Conservation (phyloP, 2,113 vertebrate genomes). For the Phrynosoma blainvillii region DNA sequence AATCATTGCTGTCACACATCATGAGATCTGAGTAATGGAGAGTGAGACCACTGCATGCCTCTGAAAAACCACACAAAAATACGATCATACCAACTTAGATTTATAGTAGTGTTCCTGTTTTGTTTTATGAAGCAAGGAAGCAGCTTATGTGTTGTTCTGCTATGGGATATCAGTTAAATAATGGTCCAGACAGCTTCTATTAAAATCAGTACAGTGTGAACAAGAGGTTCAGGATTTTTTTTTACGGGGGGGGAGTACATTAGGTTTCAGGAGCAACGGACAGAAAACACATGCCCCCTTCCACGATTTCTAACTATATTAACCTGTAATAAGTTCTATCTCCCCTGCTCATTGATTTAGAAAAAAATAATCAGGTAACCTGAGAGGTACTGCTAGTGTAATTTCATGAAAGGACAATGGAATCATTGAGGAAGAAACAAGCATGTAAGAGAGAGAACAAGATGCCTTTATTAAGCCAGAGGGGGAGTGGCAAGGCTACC, state of each 20-base stretch:
- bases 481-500: neutral
- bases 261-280: neutral
- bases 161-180: neutral
- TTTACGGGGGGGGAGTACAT: neutral
- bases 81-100: neutral
- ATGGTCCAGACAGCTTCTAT: neutral
- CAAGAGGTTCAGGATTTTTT: neutral
- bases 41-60: neutral
- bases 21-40: too few species aligned
- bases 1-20: too few species aligned
- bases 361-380: conserved; percentile 34
- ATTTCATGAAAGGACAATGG: conserved; percentile 49
- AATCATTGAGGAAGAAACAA: conserved; percentile 47
- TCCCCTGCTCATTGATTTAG: conserved; percentile 21
- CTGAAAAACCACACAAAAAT: neutral
- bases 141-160: neutral
- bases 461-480: conserved; percentile 41
- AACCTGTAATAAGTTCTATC: conserved; percentile 25
- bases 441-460: neutral
- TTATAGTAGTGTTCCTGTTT: neutral
- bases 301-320: neutral
- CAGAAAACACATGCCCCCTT: neutral
- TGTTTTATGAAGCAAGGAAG: neutral
- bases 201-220: neutral
- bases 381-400: conserved; percentile 31